Evolutionary conservation across 1,140 invertebrate species (phyloP).

Genomic region (Melitaea cinxia): DNA sequence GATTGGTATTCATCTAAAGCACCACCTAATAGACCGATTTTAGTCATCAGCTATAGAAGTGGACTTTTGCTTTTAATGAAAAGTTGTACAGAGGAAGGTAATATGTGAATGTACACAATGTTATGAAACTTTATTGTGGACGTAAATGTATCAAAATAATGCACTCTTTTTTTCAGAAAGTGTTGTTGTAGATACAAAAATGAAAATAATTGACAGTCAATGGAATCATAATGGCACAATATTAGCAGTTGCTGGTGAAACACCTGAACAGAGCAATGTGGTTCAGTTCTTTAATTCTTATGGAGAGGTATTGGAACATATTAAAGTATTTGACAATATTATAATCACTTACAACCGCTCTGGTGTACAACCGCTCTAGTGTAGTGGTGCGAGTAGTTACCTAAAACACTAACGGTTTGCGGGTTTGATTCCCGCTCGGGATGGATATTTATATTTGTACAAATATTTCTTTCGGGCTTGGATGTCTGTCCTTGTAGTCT

Average conservation of each 20-base stretch:
- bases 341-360: too few relatives aligned
- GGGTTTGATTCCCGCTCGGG: too few relatives aligned
- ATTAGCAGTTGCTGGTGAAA: slow-evolving; percentile 91
- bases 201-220: slow-evolving; percentile 90
- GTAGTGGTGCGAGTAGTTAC: too few relatives aligned
- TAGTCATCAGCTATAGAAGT: slow-evolving; percentile 94
- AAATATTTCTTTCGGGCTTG: too few relatives aligned
- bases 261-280: slow-evolving; percentile 88
- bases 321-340: too few relatives aligned
- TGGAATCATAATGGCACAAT: slow-evolving; percentile 97
- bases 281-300: slow-evolving; percentile 95
- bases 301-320: slow-evolving; percentile 87
- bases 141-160: too few relatives aligned
- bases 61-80: slow-evolving; percentile 94
- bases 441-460: too few relatives aligned
- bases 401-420: too few relatives aligned
- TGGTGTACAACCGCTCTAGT: too few relatives aligned
- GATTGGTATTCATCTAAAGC: slow-evolving; percentile 93
- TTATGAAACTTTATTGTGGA: too few relatives aligned
- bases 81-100: slow-evolving; percentile 93
- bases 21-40: slow-evolving; percentile 87
- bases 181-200: slow-evolving; percentile 88
- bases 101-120: too few relatives aligned
- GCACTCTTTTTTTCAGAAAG: slow-evolving; percentile 80
- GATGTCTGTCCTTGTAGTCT: too few relatives aligned